A percentile compares a stretch with the other conserved stretches of the same genome.
Evolutionary conservation across 2,888 invertebrate genomes (phyloP).

Genomic region (Cataglyphis cursor): DNA sequence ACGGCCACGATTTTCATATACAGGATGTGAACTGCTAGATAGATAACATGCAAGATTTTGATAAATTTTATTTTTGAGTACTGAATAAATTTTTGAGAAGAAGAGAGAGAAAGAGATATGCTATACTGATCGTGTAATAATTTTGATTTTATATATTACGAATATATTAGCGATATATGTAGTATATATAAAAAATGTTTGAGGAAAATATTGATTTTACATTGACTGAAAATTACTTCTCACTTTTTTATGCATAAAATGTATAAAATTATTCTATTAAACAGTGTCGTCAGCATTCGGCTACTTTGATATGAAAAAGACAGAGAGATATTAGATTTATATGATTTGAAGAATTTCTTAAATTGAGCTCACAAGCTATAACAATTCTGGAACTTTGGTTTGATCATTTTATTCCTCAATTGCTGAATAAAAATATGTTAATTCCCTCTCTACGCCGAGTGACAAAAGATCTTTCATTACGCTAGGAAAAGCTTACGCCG

Average conservation of each 20-base stretch:
- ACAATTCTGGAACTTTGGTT: constrained; percentile 4
- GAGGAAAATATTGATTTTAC: not conserved
- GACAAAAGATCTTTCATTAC: constrained; percentile 50
- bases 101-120: not conserved
- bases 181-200: not conserved
- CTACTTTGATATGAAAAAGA: not conserved
- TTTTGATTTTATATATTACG: not conserved
- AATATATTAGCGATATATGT: not conserved
- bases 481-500: constrained; percentile 20
- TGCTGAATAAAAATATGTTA: constrained; percentile 42
- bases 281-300: not conserved
- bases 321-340: constrained; percentile 1
- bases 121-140: not conserved
- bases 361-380: not conserved
- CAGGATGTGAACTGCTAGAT: not conserved
- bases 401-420: constrained; percentile 31
- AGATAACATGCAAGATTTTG: not conserved
- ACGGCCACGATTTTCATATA: constrained; percentile 28
- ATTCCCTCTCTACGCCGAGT: constrained; percentile 10
- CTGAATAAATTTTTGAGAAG: not conserved
- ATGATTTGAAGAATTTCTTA: not conserved
- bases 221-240: not conserved
- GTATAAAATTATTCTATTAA: not conserved
- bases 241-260: not conserved
- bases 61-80: not conserved